Evolutionary conservation across 2,888 invertebrate species (phyloP).

Genomic region (Cancer borealis): DNA sequence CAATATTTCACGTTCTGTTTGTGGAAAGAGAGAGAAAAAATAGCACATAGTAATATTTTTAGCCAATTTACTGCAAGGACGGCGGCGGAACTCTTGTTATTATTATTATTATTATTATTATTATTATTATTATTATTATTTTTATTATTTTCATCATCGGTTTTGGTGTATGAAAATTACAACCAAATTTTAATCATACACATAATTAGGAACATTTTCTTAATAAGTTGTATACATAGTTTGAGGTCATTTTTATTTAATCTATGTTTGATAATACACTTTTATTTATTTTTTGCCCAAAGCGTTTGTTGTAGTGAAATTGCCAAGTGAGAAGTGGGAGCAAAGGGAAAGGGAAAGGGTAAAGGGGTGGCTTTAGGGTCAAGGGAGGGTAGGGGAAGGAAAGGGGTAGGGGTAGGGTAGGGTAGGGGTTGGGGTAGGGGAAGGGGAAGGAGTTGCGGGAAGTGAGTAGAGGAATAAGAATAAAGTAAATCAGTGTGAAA

Average conservation of each 20-base stretch:
- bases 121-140: conserved; percentile 32
- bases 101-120: neutral
- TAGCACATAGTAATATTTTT: neutral
- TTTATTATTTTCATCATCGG: neutral
- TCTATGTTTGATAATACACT: too few relatives aligned
- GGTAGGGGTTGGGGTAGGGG: neutral
- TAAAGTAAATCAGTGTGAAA: neutral
- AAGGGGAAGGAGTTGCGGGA: neutral
- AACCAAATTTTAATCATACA: too few relatives aligned
- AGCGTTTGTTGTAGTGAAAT: too few relatives aligned
- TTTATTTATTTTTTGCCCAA: too few relatives aligned
- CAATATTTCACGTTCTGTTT: neutral
- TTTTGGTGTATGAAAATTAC: neutral
- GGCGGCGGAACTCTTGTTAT: neutral
- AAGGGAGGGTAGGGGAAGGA: neutral
- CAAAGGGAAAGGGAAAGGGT: too few relatives aligned
- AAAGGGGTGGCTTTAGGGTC: neutral
- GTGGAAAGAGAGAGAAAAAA: neutral
- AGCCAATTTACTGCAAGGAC: neutral
- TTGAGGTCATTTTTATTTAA: neutral
- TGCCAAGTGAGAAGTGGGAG: neutral
- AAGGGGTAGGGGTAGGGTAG: neutral
- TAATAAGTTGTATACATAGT: neutral
- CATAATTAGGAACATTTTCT: neutral
- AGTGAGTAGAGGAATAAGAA: neutral